phyloP scores from a whole-genome alignment of 2,888 invertebrate genomes.

The Monopis laevigella region DNA sequence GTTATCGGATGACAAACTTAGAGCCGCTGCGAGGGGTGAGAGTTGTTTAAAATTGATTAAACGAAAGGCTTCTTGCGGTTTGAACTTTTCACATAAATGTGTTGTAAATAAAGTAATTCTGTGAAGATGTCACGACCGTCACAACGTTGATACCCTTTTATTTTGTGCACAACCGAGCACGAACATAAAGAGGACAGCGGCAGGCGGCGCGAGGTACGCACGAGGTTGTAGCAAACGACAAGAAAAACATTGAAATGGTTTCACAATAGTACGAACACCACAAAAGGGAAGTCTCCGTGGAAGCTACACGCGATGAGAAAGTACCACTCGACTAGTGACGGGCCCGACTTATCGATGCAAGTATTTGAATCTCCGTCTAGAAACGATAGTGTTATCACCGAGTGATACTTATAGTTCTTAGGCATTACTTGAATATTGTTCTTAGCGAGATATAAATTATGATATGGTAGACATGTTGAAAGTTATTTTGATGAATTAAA shows the following conservation, averaged over 20 bases:
- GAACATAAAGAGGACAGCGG: conserved; percentile 5
- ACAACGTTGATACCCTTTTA: no score
- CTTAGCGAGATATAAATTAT: conserved; percentile 3
- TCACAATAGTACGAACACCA: conserved; percentile 9
- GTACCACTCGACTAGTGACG: conserved; percentile 8
- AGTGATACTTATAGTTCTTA: background rate
- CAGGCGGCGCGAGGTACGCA: conserved; percentile 6
- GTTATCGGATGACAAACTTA: conserved; percentile 49
- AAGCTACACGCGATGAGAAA: conserved; percentile 7
- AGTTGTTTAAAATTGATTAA: conserved; percentile 8
- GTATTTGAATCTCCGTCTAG: background rate
- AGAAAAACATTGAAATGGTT: conserved; percentile 11
- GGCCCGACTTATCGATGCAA: conserved; percentile 1
- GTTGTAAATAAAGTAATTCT: no score
- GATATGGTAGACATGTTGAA: background rate
- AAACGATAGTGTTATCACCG: background rate
- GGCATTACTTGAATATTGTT: conserved; percentile 6
- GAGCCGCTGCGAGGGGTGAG: conserved; percentile 24
- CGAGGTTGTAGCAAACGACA: conserved; percentile 6
- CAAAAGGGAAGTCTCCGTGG: background rate
- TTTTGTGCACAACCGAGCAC: no score
- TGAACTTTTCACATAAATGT: no score
- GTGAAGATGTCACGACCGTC: no score
- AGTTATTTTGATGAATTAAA: conserved; percentile 1
- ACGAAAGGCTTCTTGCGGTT: no score